phyloP scores from a whole-genome alignment of 2,797 vertebrate genomes.

The Eospalax fontanierii region DNA sequence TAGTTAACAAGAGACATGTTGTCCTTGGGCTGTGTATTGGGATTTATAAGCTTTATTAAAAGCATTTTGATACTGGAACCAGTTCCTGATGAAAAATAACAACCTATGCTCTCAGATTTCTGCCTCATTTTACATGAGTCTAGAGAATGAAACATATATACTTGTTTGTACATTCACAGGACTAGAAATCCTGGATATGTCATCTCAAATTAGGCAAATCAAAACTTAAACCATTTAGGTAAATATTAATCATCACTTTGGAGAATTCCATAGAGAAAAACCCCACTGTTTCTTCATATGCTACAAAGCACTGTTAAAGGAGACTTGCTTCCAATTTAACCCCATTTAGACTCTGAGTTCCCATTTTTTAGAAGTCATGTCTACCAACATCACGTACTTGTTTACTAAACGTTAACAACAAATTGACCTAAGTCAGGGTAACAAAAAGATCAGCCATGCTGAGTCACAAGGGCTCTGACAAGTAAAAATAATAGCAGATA shows the following conservation, averaged over 20 bases:
- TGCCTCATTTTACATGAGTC: background rate
- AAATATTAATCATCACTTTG: background rate
- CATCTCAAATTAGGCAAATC: background rate
- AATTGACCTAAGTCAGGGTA: no score
- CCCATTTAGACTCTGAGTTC: background rate
- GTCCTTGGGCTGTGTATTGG: no score
- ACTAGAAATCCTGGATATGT: background rate
- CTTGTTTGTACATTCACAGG: conserved; percentile 8
- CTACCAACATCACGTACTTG: background rate
- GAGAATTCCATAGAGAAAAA: conserved; percentile 22
- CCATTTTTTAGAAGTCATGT: background rate
- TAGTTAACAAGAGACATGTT: no score
- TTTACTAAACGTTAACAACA: no score
- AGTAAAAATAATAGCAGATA: no score
- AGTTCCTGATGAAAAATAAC: background rate
- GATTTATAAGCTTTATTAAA: background rate
- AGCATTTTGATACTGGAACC: background rate
- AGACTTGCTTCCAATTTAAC: background rate
- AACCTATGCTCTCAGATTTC: background rate
- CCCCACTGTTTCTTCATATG: background rate
- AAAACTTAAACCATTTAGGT: conserved; percentile 20
- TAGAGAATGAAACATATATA: background rate
- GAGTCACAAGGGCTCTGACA: no score
- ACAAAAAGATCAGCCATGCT: no score
- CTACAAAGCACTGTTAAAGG: background rate